Evolutionary conservation across 2,888 invertebrate genomes (phyloP), one percentile per base, ranked within the genome.

Genomic region (Sacculina carcini): DNA sequence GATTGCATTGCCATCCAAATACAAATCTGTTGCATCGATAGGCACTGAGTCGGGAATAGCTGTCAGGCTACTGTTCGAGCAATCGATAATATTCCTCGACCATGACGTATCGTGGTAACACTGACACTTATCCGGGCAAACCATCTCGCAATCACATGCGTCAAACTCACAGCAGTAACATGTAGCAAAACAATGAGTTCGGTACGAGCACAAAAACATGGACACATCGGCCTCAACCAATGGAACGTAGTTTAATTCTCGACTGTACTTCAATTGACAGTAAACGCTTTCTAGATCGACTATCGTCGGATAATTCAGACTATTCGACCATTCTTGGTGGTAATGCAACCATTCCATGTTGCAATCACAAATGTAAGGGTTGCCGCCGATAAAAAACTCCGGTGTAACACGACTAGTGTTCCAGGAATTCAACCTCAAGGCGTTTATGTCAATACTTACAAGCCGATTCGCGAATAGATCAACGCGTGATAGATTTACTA

Each of bases 161-260:
- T 84, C 84, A 63, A 82, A 87, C 65, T 85, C 84, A 65, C 86
- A 87, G 62, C 86, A 87, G 62, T 83, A 80, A 63, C 86, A 87
- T 56, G 81, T 67, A 5, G 83, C 79, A 63, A 83, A 83, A 65
- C 86, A 87, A 62, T 84, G 81, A 56, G 77, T 74, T 56, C 79
- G 77, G 64, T 85, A 85, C 63, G 78, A 77, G 66, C 84, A 85
- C 58, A 85, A 69, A 66, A 84, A 84, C 66, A 83, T 81, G 61
- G 79, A 78, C 38, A 81, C 75, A 12, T 78, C 76, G 19, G 79
- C 80, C 65, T 80, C 79, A 53, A 81, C 75, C 56, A 83, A 67
- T 36, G 81, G 77, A 47, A 82, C 76, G 62, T 76, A 76, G 36
- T 75, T 71, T 57, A 75, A 74, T 55, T 78, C 78, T 52, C 82